Evolutionary conservation across 2,888 invertebrate genomes (phyloP).

Genomic region (Epirrita christyi): DNA sequence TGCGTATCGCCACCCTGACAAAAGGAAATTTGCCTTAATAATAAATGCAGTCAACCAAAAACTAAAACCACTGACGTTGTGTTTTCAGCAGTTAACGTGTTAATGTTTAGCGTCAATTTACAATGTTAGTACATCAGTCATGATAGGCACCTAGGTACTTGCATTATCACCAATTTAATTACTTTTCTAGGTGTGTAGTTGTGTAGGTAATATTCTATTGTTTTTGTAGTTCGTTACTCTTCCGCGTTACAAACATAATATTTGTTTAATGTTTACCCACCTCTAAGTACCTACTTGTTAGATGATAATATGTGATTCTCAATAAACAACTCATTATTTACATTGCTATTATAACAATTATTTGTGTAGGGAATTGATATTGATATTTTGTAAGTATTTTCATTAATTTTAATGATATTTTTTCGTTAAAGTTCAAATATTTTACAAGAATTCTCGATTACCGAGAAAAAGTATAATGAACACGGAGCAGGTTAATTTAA

Average conservation of each 20-base stretch:
- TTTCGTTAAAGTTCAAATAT: no score
- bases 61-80: no score
- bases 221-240: slow-evolving; percentile 36
- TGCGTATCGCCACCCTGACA: no score
- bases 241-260: slow-evolving; percentile 31
- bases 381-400: no score
- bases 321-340: slow-evolving; percentile 13
- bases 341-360: neutral
- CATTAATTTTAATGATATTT: no score
- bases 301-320: slow-evolving; percentile 26
- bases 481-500: neutral
- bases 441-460: no score
- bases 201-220: slow-evolving; percentile 18
- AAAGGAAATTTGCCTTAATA: no score
- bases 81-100: no score
- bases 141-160: neutral
- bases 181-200: slow-evolving; percentile 1
- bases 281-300: slow-evolving; percentile 9
- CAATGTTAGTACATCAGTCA: neutral
- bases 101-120: slow-evolving; percentile 6
- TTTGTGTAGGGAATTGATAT: no score
- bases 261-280: slow-evolving; percentile 28
- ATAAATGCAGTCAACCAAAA: no score
- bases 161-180: slow-evolving; percentile 3
- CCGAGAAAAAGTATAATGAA: neutral